A percentile compares a stretch with the other conserved stretches of the same genome.
phyloP scores from a whole-genome alignment of 2,797 vertebrate genomes.

The Brotula barbata region DNA sequence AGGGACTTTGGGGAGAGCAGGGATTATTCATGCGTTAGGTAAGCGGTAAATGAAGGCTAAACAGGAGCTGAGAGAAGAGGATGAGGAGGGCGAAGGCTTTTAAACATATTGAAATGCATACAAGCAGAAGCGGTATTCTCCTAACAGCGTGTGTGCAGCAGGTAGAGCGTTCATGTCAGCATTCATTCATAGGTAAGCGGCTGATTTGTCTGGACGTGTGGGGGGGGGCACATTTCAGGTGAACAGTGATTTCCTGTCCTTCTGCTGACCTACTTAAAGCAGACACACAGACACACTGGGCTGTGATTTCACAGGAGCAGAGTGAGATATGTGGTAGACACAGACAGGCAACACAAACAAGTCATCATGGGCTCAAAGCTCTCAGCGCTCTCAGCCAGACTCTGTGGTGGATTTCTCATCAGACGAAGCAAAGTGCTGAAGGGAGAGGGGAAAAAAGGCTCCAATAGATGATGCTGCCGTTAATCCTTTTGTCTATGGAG shows the following conservation, averaged over 20 bases:
- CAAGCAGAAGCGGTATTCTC: not conserved
- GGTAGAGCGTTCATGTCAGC: no score
- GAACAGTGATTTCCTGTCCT: constrained; percentile 69
- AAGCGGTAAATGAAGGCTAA: constrained; percentile 32
- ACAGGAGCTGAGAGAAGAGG: constrained; percentile 12
- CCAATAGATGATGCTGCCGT: constrained; percentile 30
- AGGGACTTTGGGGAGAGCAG: constrained; percentile 1
- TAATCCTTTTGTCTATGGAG: constrained; percentile 43
- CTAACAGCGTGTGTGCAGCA: not conserved
- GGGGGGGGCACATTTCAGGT: constrained; percentile 37
- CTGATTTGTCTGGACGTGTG: constrained; percentile 23
- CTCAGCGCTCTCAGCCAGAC: constrained; percentile 21
- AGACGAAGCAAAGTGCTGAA: constrained; percentile 32
- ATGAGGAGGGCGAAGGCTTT: constrained; percentile 7
- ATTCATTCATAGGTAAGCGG: constrained; percentile 5
- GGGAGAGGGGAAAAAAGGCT: constrained; percentile 20
- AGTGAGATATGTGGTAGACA: constrained; percentile 50
- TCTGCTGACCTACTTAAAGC: constrained; percentile 65
- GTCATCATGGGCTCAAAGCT: constrained; percentile 21
- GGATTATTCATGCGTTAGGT: constrained; percentile 22
- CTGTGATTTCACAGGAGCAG: constrained; percentile 30
- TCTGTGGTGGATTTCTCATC: constrained; percentile 41
- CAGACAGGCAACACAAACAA: constrained; percentile 53
- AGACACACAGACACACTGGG: constrained; percentile 42
- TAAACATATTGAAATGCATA: not conserved